Percentiles rank a stretch among this genome's conserved stretches.
phyloP scores from a whole-genome alignment of 2,888 invertebrate genomes.

The Conomelus anceps region DNA sequence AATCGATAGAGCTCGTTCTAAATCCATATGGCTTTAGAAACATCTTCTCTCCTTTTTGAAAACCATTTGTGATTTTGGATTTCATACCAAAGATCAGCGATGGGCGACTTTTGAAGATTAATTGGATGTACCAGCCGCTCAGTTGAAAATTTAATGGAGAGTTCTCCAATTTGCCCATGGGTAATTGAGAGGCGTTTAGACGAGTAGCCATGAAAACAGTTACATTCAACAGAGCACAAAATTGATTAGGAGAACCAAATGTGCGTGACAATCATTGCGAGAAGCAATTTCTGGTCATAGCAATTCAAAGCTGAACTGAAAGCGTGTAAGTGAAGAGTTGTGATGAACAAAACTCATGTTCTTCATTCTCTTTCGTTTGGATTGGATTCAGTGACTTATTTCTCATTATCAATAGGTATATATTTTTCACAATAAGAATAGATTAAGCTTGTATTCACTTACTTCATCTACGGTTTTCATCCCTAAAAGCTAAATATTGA shows the following conservation, averaged over 20 bases:
- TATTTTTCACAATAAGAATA: no score
- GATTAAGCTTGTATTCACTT: no score
- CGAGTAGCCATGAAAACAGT: neutral
- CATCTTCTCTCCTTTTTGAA: no score
- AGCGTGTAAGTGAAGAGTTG: no score
- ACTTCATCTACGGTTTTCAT: no score
- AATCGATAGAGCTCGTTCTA: neutral
- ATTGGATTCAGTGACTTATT: no score
- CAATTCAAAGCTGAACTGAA: neutral
- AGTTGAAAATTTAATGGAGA: neutral
- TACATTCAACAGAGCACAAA: neutral
- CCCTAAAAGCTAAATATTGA: no score
- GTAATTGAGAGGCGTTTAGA: neutral
- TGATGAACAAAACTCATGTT: no score
- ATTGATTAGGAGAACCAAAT: neutral
- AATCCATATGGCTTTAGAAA: neutral
- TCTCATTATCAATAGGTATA: no score
- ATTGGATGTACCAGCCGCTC: neutral
- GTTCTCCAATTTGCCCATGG: neutral
- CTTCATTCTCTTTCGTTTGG: no score
- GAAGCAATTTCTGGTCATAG: neutral
- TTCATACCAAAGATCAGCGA: neutral
- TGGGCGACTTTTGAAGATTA: neutral
- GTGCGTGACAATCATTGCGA: neutral
- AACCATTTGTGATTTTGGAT: no score